These are phyloP conservation scores for Drosophila tropicalis DNA, from an alignment of 1,140 invertebrate genomes.

Conservation along the genomic window DNA sequence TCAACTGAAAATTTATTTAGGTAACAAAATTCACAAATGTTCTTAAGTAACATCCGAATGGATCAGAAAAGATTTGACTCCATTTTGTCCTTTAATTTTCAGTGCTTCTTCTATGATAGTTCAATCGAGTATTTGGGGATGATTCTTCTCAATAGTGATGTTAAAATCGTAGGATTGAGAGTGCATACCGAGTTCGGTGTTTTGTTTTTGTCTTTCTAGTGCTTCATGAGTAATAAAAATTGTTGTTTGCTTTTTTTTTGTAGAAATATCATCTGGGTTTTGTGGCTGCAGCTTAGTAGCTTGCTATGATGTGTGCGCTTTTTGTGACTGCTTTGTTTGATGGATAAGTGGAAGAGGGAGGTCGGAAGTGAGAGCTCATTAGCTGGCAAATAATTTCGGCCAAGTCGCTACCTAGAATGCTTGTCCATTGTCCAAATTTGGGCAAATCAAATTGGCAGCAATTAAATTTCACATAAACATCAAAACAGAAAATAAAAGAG, in stretches of 20 bases:
- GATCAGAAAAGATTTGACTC: too few relatives aligned
- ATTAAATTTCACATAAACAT: slow-evolving; percentile 59
- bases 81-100: too few relatives aligned
- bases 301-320: slow-evolving; percentile 28
- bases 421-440: slow-evolving; percentile 44
- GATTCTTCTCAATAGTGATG: too few relatives aligned
- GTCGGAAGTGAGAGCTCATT: slow-evolving; percentile 53
- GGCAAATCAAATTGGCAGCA: slow-evolving; percentile 27
- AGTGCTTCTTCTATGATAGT: too few relatives aligned
- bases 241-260: not conserved
- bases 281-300: not conserved
- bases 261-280: not conserved
- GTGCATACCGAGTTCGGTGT: not conserved
- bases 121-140: too few relatives aligned
- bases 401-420: slow-evolving; percentile 27
- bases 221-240: not conserved
- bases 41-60: too few relatives aligned
- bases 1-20: not conserved
- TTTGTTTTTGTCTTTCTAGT: not conserved
- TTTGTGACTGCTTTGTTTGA: slow-evolving; percentile 30
- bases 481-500: slow-evolving; percentile 35
- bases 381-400: slow-evolving; percentile 50
- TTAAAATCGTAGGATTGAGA: too few relatives aligned
- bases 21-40: too few relatives aligned
- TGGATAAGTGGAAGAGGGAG: not conserved